Base-by-base conservation (phyloP, 2,113 vertebrate species). In the Formicarius rufipectus region DNA sequence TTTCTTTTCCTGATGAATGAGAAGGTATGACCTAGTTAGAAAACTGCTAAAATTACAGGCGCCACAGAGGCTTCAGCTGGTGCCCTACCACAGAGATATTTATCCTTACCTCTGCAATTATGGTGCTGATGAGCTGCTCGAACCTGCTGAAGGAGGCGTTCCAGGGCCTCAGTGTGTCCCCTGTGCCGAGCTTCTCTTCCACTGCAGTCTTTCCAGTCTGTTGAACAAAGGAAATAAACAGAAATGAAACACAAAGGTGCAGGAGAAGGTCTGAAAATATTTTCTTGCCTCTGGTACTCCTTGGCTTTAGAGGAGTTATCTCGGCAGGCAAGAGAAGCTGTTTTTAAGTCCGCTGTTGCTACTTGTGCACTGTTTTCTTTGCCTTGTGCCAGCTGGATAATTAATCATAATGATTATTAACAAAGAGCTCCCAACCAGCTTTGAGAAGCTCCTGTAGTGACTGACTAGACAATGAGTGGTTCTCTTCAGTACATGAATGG, bases 201-300 rank as follows among this genome's bases (percentile, higher is more conserved):
- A 88, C 98, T 98, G 47, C 95, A 98, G 96, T 99, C 99, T 97
- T 99, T 99, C 99, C 99, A 99, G 97, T 99, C 99, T 99, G 76
- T 97, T 98, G 95, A 96, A 96, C 93, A 97, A 98, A 98, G 97
- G 97, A 98, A 98, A 98, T 93, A 98, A 98, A 98, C 95, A 98
- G 79, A 97, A 95, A 84, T 95, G 64, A 96, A 95, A 94, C 95
- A 95, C 87, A 96, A 97, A 95, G 96, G 93, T 72, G 80, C 63
- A 59, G 79, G 62, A 96, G 89, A 92, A 80, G 66, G 53, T 68
- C 78, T 94, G 74, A 85, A 92, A 93, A 82, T 84, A 93, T 60
- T 92, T 95, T 83, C 56, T 83, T 93, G 78, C 89, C 72, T 84
- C 75, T 60, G 63, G 28, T 86, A 25, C 40, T 93, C 84, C 68